Evolutionary conservation across 2,113 vertebrate genomes (phyloP).

Genomic region (Syrrhaptes paradoxus): DNA sequence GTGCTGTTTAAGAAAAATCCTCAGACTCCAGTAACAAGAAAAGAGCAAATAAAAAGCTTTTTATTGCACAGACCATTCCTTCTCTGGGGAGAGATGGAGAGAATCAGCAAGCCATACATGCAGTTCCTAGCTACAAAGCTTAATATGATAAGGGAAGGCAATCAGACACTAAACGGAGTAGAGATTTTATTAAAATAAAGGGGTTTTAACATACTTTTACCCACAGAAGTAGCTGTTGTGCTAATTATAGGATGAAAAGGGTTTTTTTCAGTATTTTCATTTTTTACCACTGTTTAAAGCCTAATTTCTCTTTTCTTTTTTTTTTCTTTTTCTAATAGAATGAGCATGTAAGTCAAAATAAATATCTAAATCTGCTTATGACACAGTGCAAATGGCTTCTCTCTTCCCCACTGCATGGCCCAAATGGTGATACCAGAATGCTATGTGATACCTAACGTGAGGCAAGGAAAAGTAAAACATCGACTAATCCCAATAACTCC

Average conservation of each 20-base stretch:
- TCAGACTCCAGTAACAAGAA: not conserved
- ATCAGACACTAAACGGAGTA: not conserved
- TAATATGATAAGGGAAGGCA: not conserved
- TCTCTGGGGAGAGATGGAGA: not conserved
- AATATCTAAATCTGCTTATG: not conserved
- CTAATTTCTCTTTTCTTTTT: not conserved
- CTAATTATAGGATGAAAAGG: not conserved
- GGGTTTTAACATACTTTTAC: not conserved
- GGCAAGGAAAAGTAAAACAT: slow-evolving; percentile 38
- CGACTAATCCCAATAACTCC: not conserved
- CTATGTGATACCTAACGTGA: slow-evolving; percentile 17
- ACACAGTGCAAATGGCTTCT: not conserved
- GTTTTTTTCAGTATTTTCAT: not conserved
- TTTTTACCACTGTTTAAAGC: not conserved
- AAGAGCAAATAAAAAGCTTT: not conserved
- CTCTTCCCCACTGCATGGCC: not conserved
- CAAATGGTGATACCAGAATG: slow-evolving; percentile 35
- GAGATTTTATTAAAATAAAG: not conserved
- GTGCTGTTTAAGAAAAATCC: not conserved
- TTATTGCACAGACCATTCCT: not conserved
- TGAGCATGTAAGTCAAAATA: not conserved
- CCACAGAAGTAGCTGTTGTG: not conserved
- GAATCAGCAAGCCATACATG: not conserved
- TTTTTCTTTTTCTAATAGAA: not conserved
- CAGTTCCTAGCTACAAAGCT: not conserved